Evolutionary conservation across 2,797 vertebrate genomes (phyloP).

Genomic region (Thalassophryne amazonica): DNA sequence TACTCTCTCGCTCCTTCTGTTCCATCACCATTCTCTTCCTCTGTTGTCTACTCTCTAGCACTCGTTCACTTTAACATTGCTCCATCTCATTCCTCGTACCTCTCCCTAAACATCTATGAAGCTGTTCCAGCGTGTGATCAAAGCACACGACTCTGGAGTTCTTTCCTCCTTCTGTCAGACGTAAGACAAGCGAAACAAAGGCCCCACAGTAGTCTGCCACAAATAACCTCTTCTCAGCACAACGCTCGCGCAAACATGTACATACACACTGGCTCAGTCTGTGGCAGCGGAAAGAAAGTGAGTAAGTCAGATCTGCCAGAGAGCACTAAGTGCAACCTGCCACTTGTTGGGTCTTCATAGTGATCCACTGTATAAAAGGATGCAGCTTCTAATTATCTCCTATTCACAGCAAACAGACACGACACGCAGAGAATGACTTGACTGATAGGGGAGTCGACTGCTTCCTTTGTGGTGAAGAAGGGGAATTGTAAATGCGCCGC

Average conservation of each 20-base stretch:
- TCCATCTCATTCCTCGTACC: conserved; percentile 34
- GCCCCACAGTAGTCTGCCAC: conserved; percentile 68
- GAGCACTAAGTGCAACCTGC: conserved; percentile 36
- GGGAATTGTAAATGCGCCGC: conserved; percentile 36
- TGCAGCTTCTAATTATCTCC: conserved; percentile 66
- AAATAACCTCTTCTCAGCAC: conserved; percentile 66
- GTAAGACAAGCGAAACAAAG: conserved; percentile 67
- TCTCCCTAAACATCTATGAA: conserved; percentile 57
- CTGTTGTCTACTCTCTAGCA: conserved; percentile 34
- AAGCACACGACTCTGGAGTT: conserved; percentile 60
- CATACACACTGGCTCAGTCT: conserved; percentile 24
- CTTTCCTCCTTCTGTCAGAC: conserved; percentile 67
- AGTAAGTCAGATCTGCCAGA: conserved; percentile 37
- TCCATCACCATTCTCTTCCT: conserved; percentile 17
- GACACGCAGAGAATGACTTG: conserved; percentile 45
- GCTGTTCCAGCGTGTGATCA: conserved; percentile 68
- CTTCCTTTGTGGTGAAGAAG: conserved; percentile 48
- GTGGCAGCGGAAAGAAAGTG: conserved; percentile 37
- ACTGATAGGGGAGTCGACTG: conserved; percentile 44
- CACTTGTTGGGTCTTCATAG: conserved; percentile 62
- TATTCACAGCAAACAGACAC: conserved; percentile 49
- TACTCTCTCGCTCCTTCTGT: conserved; percentile 7
- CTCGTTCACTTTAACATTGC: conserved; percentile 46
- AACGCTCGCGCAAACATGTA: conserved; percentile 32
- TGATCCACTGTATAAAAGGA: conserved; percentile 55